phyloP scores from a whole-genome alignment of 2,888 invertebrate genomes.

The Cerastis leucographa region DNA sequence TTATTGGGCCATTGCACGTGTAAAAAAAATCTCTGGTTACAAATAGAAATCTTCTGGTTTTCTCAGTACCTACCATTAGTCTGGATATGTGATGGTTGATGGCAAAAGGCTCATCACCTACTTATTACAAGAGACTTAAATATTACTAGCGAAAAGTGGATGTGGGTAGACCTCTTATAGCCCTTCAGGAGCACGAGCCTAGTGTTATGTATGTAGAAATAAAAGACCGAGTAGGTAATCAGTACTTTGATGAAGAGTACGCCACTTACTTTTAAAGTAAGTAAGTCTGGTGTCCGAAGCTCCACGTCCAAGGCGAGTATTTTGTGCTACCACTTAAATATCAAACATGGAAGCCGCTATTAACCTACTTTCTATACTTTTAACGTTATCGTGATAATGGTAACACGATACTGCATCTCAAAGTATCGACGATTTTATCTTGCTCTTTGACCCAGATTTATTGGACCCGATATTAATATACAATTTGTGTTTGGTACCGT shows the following conservation, averaged over 20 bases:
- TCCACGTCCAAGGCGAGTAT: not conserved
- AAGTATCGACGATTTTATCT: slow-evolving; percentile 77
- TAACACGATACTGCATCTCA: slow-evolving; percentile 71
- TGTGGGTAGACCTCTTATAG: not conserved
- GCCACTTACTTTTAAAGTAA: not conserved
- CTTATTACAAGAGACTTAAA: not conserved
- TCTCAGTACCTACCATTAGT: too few species aligned
- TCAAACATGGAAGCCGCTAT: slow-evolving; percentile 62
- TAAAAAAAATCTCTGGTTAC: too few species aligned
- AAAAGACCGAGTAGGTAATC: slow-evolving; percentile 25
- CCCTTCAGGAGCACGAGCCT: not conserved
- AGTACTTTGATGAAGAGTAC: slow-evolving; percentile 23
- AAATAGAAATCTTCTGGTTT: too few species aligned
- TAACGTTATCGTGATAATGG: slow-evolving; percentile 67
- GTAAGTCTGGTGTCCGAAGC: not conserved
- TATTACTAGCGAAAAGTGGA: not conserved
- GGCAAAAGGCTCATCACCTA: not conserved
- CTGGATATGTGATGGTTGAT: not conserved
- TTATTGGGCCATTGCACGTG: too few species aligned
- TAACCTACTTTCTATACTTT: slow-evolving; percentile 68
- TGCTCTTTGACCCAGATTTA: slow-evolving; percentile 72
- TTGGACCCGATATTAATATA: slow-evolving; percentile 40
- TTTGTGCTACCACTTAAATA: slow-evolving; percentile 51
- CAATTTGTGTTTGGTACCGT: slow-evolving; percentile 26
- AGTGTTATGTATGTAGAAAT: not conserved